Evolutionary conservation across 2,113 vertebrate species (phyloP).

Genomic region (Protobothrops mucrosquamatus): DNA sequence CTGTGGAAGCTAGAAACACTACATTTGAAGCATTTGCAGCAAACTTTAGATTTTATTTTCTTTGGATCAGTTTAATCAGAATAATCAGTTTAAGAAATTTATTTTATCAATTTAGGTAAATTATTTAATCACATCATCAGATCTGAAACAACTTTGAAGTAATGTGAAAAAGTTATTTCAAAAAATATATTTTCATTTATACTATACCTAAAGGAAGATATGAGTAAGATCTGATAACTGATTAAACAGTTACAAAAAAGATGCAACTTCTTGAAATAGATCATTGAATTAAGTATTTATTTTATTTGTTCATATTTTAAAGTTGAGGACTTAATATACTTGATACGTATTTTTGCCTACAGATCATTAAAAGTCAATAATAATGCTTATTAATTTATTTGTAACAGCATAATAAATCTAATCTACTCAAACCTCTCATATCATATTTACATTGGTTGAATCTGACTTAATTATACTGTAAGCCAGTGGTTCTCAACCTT

Average conservation of each 20-base stretch:
- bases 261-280: slow-evolving; percentile 2
- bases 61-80: slow-evolving; percentile 42
- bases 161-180: slow-evolving; percentile 35
- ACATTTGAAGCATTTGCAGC: slow-evolving; percentile 26
- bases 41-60: slow-evolving; percentile 37
- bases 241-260: slow-evolving; percentile 10
- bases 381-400: slow-evolving; percentile 60
- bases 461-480: slow-evolving; percentile 69
- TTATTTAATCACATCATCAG: slow-evolving; percentile 46
- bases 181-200: slow-evolving; percentile 18
- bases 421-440: slow-evolving; percentile 66
- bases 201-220: not conserved
- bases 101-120: slow-evolving; percentile 42
- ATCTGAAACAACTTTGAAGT: slow-evolving; percentile 24
- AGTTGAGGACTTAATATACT: not conserved
- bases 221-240: slow-evolving; percentile 12
- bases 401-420: slow-evolving; percentile 47
- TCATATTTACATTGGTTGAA: slow-evolving; percentile 64
- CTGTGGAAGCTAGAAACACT: not conserved
- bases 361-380: slow-evolving; percentile 50
- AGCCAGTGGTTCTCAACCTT: too few relatives aligned
- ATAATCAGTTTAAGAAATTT: slow-evolving; percentile 5
- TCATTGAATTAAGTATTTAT: not conserved
- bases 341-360: slow-evolving; percentile 7
- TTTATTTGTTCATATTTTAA: not conserved